These are phyloP conservation scores for Brachionichthys hirsutus DNA, from an alignment of 2,113 vertebrate genomes.

Conservation along the genomic window DNA sequence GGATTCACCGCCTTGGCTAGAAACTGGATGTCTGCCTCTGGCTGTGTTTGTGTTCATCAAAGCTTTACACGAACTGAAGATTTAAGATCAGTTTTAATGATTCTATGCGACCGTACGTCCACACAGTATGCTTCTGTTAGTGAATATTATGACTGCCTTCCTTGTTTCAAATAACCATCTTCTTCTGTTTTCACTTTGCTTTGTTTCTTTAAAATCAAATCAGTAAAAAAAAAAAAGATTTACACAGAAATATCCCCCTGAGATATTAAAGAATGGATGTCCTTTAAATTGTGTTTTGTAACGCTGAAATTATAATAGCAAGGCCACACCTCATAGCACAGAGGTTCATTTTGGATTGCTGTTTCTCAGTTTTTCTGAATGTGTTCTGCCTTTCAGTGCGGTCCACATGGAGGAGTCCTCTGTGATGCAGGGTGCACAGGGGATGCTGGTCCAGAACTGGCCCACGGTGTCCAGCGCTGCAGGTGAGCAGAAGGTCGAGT, in stretches of 20 bases:
- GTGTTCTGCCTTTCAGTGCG: constrained; percentile 78
- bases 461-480: constrained; percentile 96
- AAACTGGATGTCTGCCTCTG: constrained; percentile 1
- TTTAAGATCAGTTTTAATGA: neutral
- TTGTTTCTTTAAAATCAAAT: neutral
- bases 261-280: no score
- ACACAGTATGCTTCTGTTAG: neutral
- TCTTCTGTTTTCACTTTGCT: neutral
- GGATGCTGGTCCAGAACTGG: constrained; percentile 96
- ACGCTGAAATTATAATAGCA: no score
- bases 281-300: no score
- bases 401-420: constrained; percentile 94
- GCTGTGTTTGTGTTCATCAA: neutral
- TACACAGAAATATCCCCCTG: neutral
- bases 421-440: constrained; percentile 89
- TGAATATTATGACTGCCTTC: no score
- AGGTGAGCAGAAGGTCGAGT: constrained; percentile 77
- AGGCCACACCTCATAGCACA: no score
- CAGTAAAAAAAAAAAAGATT: neutral
- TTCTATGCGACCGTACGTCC: neutral
- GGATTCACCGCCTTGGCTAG: neutral
- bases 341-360: neutral
- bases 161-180: no score
- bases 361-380: constrained; percentile 28
- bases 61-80: no score